Conservation (phyloP, 2,797 vertebrate genomes). For the Sebastes itinus region DNA sequence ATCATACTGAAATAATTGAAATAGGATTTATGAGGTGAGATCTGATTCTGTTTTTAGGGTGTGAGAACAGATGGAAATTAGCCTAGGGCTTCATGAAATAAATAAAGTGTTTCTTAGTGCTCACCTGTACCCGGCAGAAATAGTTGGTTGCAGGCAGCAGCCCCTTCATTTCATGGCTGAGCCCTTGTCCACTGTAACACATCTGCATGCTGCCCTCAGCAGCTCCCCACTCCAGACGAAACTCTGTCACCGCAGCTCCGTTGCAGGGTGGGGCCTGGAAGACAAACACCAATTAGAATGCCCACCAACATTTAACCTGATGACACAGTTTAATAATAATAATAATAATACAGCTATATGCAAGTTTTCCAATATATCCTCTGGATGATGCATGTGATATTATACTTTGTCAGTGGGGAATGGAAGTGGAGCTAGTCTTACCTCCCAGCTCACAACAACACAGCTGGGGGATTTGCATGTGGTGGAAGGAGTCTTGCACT, state of each 20-base stretch:
- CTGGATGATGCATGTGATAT: not conserved
- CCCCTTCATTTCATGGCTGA: constrained; percentile 91
- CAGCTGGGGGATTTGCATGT: constrained; percentile 91
- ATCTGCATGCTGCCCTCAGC: constrained; percentile 94
- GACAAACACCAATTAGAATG: not conserved
- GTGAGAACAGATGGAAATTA: not conserved
- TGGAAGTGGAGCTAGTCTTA: constrained; percentile 63
- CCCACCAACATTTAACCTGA: not conserved
- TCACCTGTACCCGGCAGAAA: constrained; percentile 94
- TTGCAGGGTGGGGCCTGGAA: constrained; percentile 88
- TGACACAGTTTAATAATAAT: not conserved
- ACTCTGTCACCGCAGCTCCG: constrained; percentile 91
- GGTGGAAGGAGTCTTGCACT: constrained; percentile 88
- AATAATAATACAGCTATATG: not conserved
- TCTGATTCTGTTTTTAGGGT: not conserved
- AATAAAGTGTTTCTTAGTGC: constrained; percentile 2
- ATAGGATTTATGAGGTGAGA: not conserved
- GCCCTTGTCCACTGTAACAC: constrained; percentile 88
- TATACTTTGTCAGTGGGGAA: not conserved
- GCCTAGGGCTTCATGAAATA: not conserved
- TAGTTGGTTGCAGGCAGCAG: constrained; percentile 93
- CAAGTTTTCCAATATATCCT: not conserved
- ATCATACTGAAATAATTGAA: not conserved
- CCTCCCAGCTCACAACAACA: constrained; percentile 95
- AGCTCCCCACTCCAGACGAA: constrained; percentile 94